Conservation (phyloP, 2,888 invertebrate genomes). For the Synanthedon vespiformis region DNA sequence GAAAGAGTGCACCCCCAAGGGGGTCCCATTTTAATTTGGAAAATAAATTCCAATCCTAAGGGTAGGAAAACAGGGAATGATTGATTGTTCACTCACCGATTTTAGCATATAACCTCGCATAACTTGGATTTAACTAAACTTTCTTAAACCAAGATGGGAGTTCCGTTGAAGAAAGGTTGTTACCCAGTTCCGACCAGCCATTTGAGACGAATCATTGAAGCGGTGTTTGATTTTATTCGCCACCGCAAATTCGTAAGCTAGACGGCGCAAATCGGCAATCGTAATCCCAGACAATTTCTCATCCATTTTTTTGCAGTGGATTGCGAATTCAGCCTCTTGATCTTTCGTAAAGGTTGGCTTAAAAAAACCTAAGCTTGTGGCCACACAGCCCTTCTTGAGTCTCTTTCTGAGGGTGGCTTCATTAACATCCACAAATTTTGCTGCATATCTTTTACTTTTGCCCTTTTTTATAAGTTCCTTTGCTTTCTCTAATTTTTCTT, state of each 20-base stretch:
- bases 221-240: conserved; percentile 2
- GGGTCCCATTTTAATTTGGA: too few species aligned
- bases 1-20: too few species aligned
- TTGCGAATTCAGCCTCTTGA: not conserved
- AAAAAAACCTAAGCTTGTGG: conserved; percentile 1
- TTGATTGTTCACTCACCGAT: too few species aligned
- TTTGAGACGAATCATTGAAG: conserved; percentile 2
- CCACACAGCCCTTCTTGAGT: not conserved
- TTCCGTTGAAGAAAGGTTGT: conserved; percentile 3
- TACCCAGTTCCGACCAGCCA: conserved; percentile 4
- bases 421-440: not conserved
- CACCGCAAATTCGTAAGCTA: conserved; percentile 4
- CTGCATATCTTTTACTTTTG: conserved; percentile 1
- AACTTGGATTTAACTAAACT: conserved; percentile 2
- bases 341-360: not conserved
- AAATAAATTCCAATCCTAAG: too few species aligned
- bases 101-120: too few species aligned
- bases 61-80: too few species aligned
- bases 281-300: conserved; percentile 3
- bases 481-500: not conserved
- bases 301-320: not conserved
- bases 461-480: conserved; percentile 1
- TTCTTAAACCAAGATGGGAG: not conserved
- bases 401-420: conserved; percentile 1
- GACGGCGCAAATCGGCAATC: conserved; percentile 1